These are phyloP conservation scores for Nymphalis io DNA, from an alignment of 1,140 invertebrate species.

Conservation along the genomic window DNA sequence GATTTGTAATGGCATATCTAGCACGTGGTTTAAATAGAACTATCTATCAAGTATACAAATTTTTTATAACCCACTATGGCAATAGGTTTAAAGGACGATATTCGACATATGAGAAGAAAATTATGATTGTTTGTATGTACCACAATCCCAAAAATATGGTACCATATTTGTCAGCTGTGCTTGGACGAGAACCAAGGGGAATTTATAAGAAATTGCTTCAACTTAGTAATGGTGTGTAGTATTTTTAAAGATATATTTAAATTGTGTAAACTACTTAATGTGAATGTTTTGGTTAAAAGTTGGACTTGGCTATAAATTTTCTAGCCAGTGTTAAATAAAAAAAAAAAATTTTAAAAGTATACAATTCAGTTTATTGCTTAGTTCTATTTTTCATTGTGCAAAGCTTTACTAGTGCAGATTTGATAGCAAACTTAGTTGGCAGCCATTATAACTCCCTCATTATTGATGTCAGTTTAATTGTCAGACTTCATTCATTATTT, in stretches of 20 bases:
- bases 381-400: too few relatives aligned
- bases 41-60: conserved; percentile 59
- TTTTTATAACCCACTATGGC: conserved; percentile 51
- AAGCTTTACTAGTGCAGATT: too few relatives aligned
- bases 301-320: background rate
- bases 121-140: conserved; percentile 61
- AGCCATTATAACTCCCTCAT: too few relatives aligned
- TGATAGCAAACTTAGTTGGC: too few relatives aligned
- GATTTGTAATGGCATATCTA: conserved; percentile 58
- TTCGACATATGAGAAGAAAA: conserved; percentile 54
- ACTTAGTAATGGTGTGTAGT: conserved; percentile 46
- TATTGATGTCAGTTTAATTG: too few relatives aligned
- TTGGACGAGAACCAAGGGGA: conserved; percentile 61
- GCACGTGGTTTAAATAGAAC: conserved; percentile 58
- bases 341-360: too few relatives aligned
- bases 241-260: background rate
- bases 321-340: too few relatives aligned
- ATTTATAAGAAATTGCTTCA: conserved; percentile 56
- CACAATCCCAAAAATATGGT: conserved; percentile 52
- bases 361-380: too few relatives aligned
- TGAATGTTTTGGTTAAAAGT: background rate
- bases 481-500: too few relatives aligned
- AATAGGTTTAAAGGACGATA: conserved; percentile 48
- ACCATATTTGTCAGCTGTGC: conserved; percentile 48
- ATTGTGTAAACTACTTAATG: background rate